Base-by-base conservation (phyloP, 2,113 vertebrate genomes). In the Osmerus mordax region DNA sequence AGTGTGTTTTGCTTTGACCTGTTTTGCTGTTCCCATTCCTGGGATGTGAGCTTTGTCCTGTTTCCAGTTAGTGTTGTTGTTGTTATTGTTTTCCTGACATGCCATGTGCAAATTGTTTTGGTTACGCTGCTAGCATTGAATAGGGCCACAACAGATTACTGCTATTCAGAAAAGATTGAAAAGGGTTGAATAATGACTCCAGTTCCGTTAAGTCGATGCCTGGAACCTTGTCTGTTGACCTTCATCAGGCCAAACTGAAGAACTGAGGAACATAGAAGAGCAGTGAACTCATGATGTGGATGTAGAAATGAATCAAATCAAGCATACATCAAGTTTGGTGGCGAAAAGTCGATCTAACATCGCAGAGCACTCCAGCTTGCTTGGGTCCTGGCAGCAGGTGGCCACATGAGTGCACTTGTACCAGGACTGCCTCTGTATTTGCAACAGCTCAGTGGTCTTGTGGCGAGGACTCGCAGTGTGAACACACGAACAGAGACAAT, bases 401-500 rank as follows among this genome's bases (percentile, higher is more conserved):
- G 71, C 51, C 32, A 3, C 55, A 52, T 47, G 9, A 65, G 72
- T 71, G 23, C 13, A 29, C 65, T 25, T 14, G 28, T 67, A 74
- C 60, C 51, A 51, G 75, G 72, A 72, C 70, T 18, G 67, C 19
- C 51, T 12, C 60, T 65, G 67, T 75, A 62, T 56, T 51, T 47
- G 55, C 70, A 47, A 47, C 41, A 47, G 41, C 9, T 47, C 41
- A 47, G 41, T 47, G 41, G 41, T 70, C 21, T 19, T 62, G 41
- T 59, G 65, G 16, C 21, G 5, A 52, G n/a, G 73, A 75, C 72
- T 19, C 65, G 62, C 78, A 76, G 77, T 32, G 70, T 69, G 53
- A 41, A 63, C 72, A 69, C 73, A 58, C 72, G 73, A 81, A 78
- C 86, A 85, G 79, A 83, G 74, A 88, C 87, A 8, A 83, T 87